Conservation (phyloP, 92 coral and sea anemone species). For the Anthopleura xanthogrammica region DNA sequence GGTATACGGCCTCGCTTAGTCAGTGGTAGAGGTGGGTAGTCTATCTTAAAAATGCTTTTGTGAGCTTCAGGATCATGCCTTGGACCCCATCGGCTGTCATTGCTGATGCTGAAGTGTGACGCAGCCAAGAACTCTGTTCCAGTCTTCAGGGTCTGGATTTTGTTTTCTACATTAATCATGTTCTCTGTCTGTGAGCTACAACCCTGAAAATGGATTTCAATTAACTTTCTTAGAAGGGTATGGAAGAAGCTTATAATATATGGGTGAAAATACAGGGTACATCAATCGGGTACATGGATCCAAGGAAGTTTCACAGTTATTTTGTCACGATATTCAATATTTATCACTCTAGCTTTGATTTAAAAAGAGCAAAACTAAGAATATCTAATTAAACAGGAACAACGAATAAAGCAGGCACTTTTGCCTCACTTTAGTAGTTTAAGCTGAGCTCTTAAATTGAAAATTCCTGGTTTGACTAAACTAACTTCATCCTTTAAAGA, state of each 20-base stretch:
- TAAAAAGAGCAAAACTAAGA: background rate
- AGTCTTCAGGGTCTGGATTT: constrained; percentile 64
- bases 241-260: too few relatives aligned
- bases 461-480: background rate
- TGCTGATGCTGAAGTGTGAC: constrained; percentile 83
- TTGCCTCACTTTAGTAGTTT: background rate
- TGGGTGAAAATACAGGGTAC: too few relatives aligned
- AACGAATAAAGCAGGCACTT: background rate
- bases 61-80: constrained; percentile 69
- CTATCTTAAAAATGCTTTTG: constrained; percentile 83
- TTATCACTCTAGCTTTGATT: too few relatives aligned
- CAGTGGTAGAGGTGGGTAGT: constrained; percentile 85
- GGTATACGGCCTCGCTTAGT: constrained; percentile 84
- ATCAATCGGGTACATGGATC: too few relatives aligned
- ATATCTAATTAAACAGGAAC: background rate
- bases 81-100: constrained; percentile 87
- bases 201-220: too few relatives aligned
- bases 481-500: background rate
- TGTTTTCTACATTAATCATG: constrained; percentile 67
- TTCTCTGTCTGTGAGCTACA: background rate
- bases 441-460: background rate
- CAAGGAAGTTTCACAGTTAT: too few relatives aligned
- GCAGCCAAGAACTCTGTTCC: constrained; percentile 81
- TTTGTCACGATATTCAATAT: too few relatives aligned
- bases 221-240: too few relatives aligned